Base-by-base conservation (phyloP, 2,888 invertebrate genomes). In the Lasiommata megera region DNA sequence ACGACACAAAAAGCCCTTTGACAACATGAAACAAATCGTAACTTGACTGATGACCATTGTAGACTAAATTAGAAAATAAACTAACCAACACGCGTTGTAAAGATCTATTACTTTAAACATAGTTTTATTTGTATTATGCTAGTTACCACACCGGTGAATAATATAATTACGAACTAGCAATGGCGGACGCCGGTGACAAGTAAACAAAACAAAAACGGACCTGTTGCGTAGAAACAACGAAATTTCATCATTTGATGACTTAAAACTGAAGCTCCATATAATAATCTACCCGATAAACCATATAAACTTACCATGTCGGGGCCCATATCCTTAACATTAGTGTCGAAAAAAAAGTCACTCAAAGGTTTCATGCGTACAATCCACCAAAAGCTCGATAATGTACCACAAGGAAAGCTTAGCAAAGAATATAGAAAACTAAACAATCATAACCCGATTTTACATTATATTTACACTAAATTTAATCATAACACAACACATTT, bases 261-360 rank as follows among this genome's bases (percentile, higher is more conserved):
- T 85, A 88, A 86, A 88, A 83, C 74, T 67, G 67, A 56, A 65
- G 66, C 68, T 64, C 61, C 70, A 65, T 67, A 63, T 54, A 62
- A 58, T 71, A 69, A 67, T 77, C 73, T 79, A 75, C 58, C 64
- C 60, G 54, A 64, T 69, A 63, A 68, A 71, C 62, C 58, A 53
- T 67, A 70, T 70, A 78, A 77, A 88, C 91, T 93, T 91, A 95
- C 95, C 95, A 95, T 95, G 91, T 95, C 95, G 91, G 94, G 94
- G 92, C 94, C 95, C 93, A 94, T 94, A 92, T 94, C 94, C 93
- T 93, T 94, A 93, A 94, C 94, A 92, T 94, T 93, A 88, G 93
- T 88, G 88, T 93, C 92, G 83, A 93, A 93, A 92, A 93, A 93
- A 84, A 93, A 92, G 81, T 92, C 93, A 92, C 93, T 92, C 91